Evolutionary conservation across 2,113 vertebrate genomes (phyloP).

Genomic region (Furnarius figulus): DNA sequence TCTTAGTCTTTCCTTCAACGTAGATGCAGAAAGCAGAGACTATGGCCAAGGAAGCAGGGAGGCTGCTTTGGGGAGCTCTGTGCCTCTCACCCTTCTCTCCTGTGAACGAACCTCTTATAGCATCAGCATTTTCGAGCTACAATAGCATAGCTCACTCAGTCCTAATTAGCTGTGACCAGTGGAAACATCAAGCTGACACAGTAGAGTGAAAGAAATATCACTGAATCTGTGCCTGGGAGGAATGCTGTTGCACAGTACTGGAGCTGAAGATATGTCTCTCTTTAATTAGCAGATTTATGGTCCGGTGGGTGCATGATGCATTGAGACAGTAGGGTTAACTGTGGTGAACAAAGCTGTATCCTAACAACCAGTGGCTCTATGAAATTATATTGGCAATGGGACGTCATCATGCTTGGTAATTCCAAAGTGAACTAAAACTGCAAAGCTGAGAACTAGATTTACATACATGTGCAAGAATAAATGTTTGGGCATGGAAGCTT

Average conservation of each 20-base stretch:
- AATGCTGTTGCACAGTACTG: neutral
- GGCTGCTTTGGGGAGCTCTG: neutral
- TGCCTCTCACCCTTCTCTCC: neutral
- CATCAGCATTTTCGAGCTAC: neutral
- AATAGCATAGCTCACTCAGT: neutral
- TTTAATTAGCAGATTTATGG: slow-evolving; percentile 26
- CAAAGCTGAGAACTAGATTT: neutral
- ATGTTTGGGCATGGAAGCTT: neutral
- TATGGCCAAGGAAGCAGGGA: neutral
- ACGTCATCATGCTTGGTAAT: neutral
- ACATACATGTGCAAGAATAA: neutral
- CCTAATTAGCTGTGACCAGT: slow-evolving; percentile 18
- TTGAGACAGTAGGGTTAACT: neutral
- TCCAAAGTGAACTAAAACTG: neutral
- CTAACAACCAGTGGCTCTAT: neutral
- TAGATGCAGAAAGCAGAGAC: rapidly evolving
- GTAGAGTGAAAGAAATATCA: neutral
- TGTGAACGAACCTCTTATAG: neutral
- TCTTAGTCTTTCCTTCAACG: neutral
- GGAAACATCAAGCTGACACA: neutral
- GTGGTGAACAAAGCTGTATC: neutral
- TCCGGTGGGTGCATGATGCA: neutral
- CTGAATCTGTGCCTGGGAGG: neutral
- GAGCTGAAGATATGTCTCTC: neutral
- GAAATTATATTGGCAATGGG: neutral